Percentiles rank a stretch among this genome's conserved stretches.
These are phyloP conservation scores for Homalodisca vitripennis DNA, from an alignment of 1,140 invertebrate genomes.

Conservation along the genomic window DNA sequence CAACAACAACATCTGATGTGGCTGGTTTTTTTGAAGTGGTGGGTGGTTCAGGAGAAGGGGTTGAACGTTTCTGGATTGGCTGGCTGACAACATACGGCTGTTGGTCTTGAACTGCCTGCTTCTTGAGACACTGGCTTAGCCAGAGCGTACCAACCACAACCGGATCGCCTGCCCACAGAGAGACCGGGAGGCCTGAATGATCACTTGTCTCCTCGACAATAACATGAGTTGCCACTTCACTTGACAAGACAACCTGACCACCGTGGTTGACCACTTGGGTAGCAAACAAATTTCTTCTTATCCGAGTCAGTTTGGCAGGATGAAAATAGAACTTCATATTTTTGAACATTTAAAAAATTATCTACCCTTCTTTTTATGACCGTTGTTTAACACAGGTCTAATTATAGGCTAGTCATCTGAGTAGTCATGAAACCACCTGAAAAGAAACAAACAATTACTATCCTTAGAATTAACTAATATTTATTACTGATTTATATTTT, in stretches of 20 bases:
- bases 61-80: neutral
- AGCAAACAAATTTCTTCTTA: slow-evolving; percentile 20
- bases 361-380: no score
- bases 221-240: slow-evolving; percentile 20
- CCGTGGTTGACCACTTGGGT: slow-evolving; percentile 12
- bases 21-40: neutral
- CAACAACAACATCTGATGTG: neutral
- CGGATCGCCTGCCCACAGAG: neutral
- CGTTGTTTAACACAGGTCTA: no score
- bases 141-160: slow-evolving; percentile 15
- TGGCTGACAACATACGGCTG: neutral
- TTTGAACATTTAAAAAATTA: no score
- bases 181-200: neutral
- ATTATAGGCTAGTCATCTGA: no score
- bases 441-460: no score
- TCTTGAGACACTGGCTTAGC: slow-evolving; percentile 29
- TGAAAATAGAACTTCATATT: slow-evolving; percentile 20
- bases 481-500: no score
- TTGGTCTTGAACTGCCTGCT: slow-evolving; percentile 11
- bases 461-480: no score
- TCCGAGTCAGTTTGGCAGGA: slow-evolving; percentile 6
- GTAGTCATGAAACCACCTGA: no score
- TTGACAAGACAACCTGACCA: slow-evolving; percentile 10
- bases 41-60: neutral
- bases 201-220: slow-evolving; percentile 27